Evolutionary conservation across 2,797 vertebrate genomes (phyloP), one percentile per base, ranked within the genome.

Genomic region (Paedocypris micromegethes): DNA sequence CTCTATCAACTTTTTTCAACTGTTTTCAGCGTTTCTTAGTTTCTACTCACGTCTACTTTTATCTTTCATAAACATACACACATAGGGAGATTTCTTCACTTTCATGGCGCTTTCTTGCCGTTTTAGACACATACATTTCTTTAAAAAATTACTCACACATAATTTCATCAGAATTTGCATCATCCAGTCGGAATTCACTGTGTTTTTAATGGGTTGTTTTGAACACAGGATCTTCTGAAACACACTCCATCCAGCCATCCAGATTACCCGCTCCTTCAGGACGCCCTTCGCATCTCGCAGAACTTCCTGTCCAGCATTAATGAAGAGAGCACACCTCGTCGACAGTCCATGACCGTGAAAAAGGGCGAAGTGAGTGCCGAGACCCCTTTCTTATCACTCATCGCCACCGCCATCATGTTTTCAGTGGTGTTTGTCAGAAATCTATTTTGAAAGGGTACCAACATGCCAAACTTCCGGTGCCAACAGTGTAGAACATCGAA

Each of bases 231-330:
- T 77, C 80, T 99, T 78, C 88, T 99, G 58, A 98, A 98, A 76
- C 97, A 99, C 88, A 99, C 97, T 0, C 97, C 97, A 0, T 75
- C 83, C 67, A 88, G 91, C 80, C 97, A 99, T 81, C 94, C 93
- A 0, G 97, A 99, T 83, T 88, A 96, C 74, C 86, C 92, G 0
- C 88, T 97, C 42, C 89, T 99, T 51, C 96, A 97, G 83, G 96
- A 99, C 0, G 97, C 97, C 3, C 84, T 99, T 64, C 86, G 95
- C 3, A 98, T 99, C 86, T 98, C 97, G 0, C 97, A 99, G 87
- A 99, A 98, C 87, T 99, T 99, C 84, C 84, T 99, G 74, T 99
- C 97, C 75, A 97, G 95, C 86, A 98, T 99, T 86, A 99, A 99
- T 0, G 96, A 98, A 82, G 95, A 99, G 86, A 93, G 93, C 77